Conservation (phyloP, 2,888 invertebrate species). For the Axea sp. region DNA sequence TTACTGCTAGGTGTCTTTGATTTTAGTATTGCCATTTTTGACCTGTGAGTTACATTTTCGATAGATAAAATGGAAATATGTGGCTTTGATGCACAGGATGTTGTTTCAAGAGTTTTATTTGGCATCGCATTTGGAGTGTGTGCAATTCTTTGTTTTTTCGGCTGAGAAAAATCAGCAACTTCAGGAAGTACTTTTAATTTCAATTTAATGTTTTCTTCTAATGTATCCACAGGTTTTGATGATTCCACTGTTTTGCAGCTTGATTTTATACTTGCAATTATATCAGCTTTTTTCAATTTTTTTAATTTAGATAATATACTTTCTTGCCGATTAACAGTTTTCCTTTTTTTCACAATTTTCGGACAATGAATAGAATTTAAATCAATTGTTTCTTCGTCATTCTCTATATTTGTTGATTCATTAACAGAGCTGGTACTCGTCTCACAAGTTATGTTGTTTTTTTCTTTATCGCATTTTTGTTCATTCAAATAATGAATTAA, state of each 20-base stretch:
- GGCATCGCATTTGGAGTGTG: slow-evolving; percentile 1
- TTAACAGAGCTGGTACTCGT: too few relatives aligned
- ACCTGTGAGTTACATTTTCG: not conserved
- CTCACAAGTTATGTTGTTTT: too few relatives aligned
- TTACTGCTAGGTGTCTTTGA: not conserved
- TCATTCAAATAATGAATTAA: not conserved
- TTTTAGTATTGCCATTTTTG: not conserved
- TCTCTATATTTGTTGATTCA: too few relatives aligned
- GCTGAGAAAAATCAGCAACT: slow-evolving; percentile 8
- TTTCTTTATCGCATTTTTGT: too few relatives aligned
- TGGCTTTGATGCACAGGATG: not conserved
- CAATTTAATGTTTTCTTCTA: not conserved
- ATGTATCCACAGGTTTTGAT: too few relatives aligned
- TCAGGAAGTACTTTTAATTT: slow-evolving; percentile 13
- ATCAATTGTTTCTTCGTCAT: too few relatives aligned
- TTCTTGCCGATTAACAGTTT: not conserved
- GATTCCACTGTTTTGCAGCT: not conserved
- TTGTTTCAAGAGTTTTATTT: not conserved
- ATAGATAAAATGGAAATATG: slow-evolving; percentile 20
- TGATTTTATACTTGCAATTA: not conserved
- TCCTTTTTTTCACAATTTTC: not conserved
- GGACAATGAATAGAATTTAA: too few relatives aligned
- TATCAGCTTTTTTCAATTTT: slow-evolving; percentile 12
- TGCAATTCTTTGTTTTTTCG: slow-evolving; percentile 30
- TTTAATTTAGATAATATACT: slow-evolving; percentile 16